These are phyloP conservation scores for Caerostris darwini DNA, from an alignment of 1,140 invertebrate species.

Conservation along the genomic window DNA sequence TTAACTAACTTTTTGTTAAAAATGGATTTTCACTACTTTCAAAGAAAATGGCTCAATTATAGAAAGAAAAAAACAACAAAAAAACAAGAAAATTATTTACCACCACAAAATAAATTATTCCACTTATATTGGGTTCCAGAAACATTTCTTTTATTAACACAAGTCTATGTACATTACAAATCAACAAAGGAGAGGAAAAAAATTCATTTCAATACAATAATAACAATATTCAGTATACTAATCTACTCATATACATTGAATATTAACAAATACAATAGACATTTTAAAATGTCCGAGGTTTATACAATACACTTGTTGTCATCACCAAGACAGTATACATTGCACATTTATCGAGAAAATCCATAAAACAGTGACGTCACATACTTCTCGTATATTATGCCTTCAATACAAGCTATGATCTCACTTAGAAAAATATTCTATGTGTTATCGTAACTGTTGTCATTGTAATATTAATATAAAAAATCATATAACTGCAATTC, in stretches of 20 bases:
- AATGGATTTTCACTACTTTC: too few relatives aligned
- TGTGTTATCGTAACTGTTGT: too few relatives aligned
- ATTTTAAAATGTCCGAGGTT: neutral
- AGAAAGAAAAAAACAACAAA: too few relatives aligned
- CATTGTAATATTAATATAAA: too few relatives aligned
- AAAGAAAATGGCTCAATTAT: too few relatives aligned
- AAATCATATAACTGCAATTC: too few relatives aligned
- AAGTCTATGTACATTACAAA: slow-evolving; percentile 41
- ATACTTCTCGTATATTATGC: too few relatives aligned
- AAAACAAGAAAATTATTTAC: neutral
- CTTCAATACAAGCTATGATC: neutral
- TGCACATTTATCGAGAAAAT: neutral
- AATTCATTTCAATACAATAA: slow-evolving; percentile 29
- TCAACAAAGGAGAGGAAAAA: neutral
- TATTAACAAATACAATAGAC: slow-evolving; percentile 19
- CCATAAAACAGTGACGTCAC: neutral
- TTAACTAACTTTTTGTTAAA: too few relatives aligned
- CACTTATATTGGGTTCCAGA: neutral
- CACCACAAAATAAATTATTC: neutral
- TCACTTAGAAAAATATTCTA: too few relatives aligned
- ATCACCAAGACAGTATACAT: slow-evolving; percentile 18
- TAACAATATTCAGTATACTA: neutral
- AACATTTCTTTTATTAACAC: slow-evolving; percentile 39
- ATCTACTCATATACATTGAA: slow-evolving; percentile 40
- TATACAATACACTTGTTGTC: slow-evolving; percentile 12